These are phyloP conservation scores for Phaetusa simplex DNA, from an alignment of 2,113 vertebrate species.

Conservation along the genomic window DNA sequence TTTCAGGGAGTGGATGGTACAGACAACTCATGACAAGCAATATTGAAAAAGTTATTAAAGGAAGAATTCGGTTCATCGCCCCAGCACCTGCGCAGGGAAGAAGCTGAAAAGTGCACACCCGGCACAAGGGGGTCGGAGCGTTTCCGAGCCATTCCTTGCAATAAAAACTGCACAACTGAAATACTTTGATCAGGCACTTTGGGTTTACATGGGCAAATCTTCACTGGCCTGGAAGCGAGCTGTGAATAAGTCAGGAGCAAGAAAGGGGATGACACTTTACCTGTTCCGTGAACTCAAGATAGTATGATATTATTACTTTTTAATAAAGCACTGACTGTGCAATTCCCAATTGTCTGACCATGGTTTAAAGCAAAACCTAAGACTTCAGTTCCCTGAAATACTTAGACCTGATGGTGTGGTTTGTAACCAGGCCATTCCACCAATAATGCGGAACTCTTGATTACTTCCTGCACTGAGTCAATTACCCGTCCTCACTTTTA, in stretches of 20 bases:
- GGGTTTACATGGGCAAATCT: background rate
- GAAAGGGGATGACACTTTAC: background rate
- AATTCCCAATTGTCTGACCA: background rate
- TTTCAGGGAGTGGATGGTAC: background rate
- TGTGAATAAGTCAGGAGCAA: background rate
- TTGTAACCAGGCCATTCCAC: background rate
- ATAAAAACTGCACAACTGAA: background rate
- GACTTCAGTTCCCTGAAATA: background rate
- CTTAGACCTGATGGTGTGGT: background rate
- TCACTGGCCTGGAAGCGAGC: background rate
- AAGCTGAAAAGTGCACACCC: background rate
- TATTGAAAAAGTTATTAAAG: background rate
- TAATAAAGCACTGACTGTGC: background rate
- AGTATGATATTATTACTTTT: background rate
- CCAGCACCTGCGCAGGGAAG: background rate
- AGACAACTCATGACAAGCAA: background rate
- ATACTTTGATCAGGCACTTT: background rate
- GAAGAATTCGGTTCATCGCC: background rate
- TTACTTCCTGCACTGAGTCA: background rate
- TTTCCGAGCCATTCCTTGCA: background rate
- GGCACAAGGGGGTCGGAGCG: background rate
- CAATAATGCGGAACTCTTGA: background rate
- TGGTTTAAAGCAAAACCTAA: background rate
- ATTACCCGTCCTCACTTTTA: background rate
- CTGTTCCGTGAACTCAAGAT: background rate